These are phyloP conservation scores for Agrotis exclamationis DNA, from an alignment of 2,888 invertebrate species.

Conservation along the genomic window DNA sequence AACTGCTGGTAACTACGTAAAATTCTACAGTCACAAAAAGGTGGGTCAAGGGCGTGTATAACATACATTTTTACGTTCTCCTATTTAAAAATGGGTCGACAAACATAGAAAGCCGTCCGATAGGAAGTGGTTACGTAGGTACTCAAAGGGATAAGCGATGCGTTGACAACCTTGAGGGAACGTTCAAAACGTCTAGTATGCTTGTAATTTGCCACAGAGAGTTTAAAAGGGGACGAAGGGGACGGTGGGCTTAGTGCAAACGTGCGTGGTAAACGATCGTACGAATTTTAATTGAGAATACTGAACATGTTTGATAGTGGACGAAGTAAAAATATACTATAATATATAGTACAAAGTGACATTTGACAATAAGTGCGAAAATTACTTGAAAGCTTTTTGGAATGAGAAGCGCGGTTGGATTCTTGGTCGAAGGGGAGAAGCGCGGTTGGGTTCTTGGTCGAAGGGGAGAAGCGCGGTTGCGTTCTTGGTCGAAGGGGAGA, in stretches of 20 bases:
- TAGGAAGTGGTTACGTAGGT: slow-evolving; percentile 41
- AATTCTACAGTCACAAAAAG: not conserved
- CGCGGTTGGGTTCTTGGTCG: too few species aligned
- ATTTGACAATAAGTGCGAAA: too few species aligned
- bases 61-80: slow-evolving; percentile 34
- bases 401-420: too few species aligned
- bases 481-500: too few species aligned
- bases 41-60: slow-evolving; percentile 25
- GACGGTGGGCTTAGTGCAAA: not conserved
- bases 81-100: slow-evolving; percentile 43
- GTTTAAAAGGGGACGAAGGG: not conserved
- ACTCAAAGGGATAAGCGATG: slow-evolving; percentile 41
- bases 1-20: not conserved
- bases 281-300: too few species aligned
- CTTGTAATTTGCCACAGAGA: slow-evolving; percentile 35
- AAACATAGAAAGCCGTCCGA: slow-evolving; percentile 21
- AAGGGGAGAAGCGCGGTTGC: too few species aligned
- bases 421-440: too few species aligned
- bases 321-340: too few species aligned
- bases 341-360: too few species aligned
- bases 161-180: slow-evolving; percentile 27
- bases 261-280: not conserved
- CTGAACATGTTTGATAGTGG: too few species aligned
- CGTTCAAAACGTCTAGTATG: slow-evolving; percentile 17
- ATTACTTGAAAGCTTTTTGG: too few species aligned